Base-by-base conservation (phyloP, 1,140 invertebrate species). In the Drosophila funebris region DNA sequence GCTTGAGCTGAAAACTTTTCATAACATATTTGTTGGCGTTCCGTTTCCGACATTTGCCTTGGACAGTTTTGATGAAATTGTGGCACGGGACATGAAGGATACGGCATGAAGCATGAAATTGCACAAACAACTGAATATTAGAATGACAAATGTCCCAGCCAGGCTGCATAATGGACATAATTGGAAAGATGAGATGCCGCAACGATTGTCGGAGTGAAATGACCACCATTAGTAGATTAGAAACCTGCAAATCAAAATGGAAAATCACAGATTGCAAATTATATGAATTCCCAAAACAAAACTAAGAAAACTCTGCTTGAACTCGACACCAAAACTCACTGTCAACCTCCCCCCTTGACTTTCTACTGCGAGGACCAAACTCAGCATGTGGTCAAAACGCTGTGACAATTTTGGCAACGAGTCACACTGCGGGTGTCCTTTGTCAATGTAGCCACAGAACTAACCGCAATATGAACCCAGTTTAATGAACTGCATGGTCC, bases 211-310 rank as follows among this genome's bases (percentile, higher is more conserved):
- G 54, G 43, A 44, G 14, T 24, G 37, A 48, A 54, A 50, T 60
- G 46, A 14, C 60, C 46, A 56, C 82, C 82, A 85, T 85, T 85
- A 81, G 70, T 24, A 82, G 83, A 88, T 87, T 87, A 76, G 71
- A 77, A 87, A 69, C 69, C 64, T 52, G 16, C 74, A 67, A 56
- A 68, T 22, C 44, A 46, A 27, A 43, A 43, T 48, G n/a, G 22
- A 48, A 13, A 66, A 64, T 58, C 58, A 77, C 48, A 67, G 64
- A 75, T 73, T 62, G 46, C 36, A 54, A 68, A 60, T 61, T 37
- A 8, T 36, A 36, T 14, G 57, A 33, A 11, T 4, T 18, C 13
- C 52, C 4, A 13, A 20, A 33, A 27, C 44, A 2, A 13, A 20
- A 27, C 33, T 29, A 22, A 39, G 36, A 39, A 39, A 39, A 0